Evolutionary conservation across 2,797 vertebrate species (phyloP).

Genomic region (Sebastes vulpes): DNA sequence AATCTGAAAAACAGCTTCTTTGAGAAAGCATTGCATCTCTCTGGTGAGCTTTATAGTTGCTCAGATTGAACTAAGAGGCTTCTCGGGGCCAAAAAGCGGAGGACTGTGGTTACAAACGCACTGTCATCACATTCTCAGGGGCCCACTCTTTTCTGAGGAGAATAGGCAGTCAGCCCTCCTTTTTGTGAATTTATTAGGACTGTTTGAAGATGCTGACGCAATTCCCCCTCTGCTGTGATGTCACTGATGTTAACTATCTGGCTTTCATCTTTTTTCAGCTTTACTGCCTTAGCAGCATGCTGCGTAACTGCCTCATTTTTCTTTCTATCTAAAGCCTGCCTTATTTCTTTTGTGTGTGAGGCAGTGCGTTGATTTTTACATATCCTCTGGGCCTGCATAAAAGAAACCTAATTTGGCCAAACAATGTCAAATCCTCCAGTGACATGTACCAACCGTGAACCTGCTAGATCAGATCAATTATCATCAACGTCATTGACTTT

Average conservation of each 20-base stretch:
- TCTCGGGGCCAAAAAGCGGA: conserved; percentile 6
- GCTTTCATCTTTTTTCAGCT: conserved; percentile 67
- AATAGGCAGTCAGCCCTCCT: conserved; percentile 50
- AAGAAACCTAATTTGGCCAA: conserved; percentile 62
- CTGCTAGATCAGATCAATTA: conserved; percentile 66
- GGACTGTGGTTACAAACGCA: conserved; percentile 32
- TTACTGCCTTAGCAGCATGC: conserved; percentile 28
- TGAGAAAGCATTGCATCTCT: neutral
- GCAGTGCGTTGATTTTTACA: conserved; percentile 38
- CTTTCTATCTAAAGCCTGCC: conserved; percentile 21
- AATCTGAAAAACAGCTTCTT: neutral
- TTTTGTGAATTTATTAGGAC: conserved; percentile 54
- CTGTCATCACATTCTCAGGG: conserved; percentile 49
- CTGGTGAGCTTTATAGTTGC: neutral
- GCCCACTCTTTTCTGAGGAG: conserved; percentile 38
- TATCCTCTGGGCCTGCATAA: conserved; percentile 52
- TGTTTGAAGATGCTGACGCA: conserved; percentile 75
- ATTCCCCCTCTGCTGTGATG: conserved; percentile 64
- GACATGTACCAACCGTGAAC: conserved; percentile 57
- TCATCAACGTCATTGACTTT: conserved; percentile 58
- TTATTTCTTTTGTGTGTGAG: conserved; percentile 21
- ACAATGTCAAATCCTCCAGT: conserved; percentile 62
- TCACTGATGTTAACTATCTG: conserved; percentile 70
- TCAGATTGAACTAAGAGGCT: conserved; percentile 23
- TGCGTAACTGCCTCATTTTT: conserved; percentile 34